phyloP scores from a whole-genome alignment of 64 coral and sea anemone species.

The Trachythela sp. region DNA sequence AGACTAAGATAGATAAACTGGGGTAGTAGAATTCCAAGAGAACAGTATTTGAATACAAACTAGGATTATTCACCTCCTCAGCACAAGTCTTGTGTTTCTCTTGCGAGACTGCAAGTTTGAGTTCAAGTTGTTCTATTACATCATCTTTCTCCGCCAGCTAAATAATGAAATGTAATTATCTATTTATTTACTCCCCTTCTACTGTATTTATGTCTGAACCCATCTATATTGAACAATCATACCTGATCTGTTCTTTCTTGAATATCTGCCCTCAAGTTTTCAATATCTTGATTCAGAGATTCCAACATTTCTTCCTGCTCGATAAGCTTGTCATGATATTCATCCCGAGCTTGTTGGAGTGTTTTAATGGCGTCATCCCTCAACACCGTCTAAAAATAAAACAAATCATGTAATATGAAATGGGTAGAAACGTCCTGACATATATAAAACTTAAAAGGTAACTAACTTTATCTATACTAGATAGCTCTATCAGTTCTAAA shows the following conservation, averaged over 20 bases:
- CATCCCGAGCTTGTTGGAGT: neutral
- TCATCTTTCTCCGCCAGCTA: constrained; percentile 53
- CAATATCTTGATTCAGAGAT: neutral
- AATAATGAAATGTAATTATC: neutral
- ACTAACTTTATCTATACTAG: too few species aligned
- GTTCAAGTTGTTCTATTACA: constrained; percentile 56
- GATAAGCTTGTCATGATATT: neutral
- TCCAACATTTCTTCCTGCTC: neutral
- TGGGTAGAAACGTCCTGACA: neutral
- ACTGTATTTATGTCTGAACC: neutral
- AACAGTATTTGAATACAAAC: neutral
- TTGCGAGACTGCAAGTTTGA: constrained; percentile 80
- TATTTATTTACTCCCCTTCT: neutral
- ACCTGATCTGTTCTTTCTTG: neutral
- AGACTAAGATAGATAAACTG: too few species aligned
- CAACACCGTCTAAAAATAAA: neutral
- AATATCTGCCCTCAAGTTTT: neutral
- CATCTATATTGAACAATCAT: neutral
- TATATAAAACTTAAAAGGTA: too few species aligned
- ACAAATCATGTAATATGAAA: too few species aligned
- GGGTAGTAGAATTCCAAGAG: too few species aligned
- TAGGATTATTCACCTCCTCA: constrained; percentile 61
- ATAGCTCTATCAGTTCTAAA: too few species aligned
- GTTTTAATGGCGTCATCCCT: neutral
- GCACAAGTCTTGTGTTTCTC: constrained; percentile 87